Conservation (phyloP, 1,140 invertebrate genomes). For the Cydia pomonella region DNA sequence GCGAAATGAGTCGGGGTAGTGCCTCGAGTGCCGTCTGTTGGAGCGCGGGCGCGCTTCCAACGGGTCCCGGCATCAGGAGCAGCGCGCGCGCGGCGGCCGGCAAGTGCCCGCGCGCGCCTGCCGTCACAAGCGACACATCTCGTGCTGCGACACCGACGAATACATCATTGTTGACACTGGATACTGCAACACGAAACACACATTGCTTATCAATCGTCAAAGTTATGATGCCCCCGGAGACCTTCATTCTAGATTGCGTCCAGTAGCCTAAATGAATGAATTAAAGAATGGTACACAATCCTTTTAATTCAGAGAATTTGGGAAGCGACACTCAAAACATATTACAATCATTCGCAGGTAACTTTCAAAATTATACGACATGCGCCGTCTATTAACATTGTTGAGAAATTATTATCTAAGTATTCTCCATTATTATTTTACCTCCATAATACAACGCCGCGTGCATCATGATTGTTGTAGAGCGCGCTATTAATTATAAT, state of each 20-base stretch:
- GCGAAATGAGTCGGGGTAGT: constrained; percentile 51
- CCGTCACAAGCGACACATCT: constrained; percentile 80
- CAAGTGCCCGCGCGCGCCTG: constrained; percentile 69
- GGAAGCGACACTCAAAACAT: not conserved
- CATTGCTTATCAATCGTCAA: not conserved
- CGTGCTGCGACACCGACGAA: constrained; percentile 76
- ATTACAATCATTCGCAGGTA: not conserved
- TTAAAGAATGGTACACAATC: not conserved
- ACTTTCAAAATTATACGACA: not conserved
- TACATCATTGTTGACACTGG: constrained; percentile 79
- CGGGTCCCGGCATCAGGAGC: constrained; percentile 66
- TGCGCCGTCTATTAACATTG: not conserved
- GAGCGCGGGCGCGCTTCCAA: constrained; percentile 49
- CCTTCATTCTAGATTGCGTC: not conserved
- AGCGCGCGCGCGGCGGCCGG: constrained; percentile 55
- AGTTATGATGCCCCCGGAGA: not conserved
- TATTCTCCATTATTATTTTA: too few relatives aligned
- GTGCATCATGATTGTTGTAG: too few relatives aligned
- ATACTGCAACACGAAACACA: constrained; percentile 63
- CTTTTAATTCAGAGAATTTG: not conserved
- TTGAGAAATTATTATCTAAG: not conserved
- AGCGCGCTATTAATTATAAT: too few relatives aligned
- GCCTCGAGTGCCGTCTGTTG: constrained; percentile 46
- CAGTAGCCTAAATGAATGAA: not conserved
- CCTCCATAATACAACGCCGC: too few relatives aligned